Percentiles rank a stretch among this genome's conserved stretches.
Conservation (phyloP, 2,113 vertebrate genomes). For the Bungarus multicinctus region DNA sequence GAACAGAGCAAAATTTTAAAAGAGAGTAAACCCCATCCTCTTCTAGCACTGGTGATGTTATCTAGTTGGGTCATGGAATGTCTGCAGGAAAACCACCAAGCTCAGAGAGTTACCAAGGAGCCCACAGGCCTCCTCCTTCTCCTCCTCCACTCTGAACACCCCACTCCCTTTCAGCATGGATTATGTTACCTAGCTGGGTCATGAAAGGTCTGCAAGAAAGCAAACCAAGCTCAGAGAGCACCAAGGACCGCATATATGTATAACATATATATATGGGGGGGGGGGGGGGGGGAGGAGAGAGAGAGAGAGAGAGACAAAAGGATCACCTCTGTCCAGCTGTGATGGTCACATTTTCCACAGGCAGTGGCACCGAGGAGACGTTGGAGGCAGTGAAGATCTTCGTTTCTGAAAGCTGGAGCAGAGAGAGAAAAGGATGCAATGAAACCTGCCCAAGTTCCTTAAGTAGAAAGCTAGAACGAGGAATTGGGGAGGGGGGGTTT, state of each 20-base stretch:
- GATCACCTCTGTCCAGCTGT: slow-evolving; percentile 93
- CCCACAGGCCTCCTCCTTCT: neutral
- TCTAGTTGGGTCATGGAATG: neutral
- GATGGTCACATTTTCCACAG: slow-evolving; percentile 96
- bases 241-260: neutral
- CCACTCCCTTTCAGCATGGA: neutral
- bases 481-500: neutral
- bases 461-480: neutral
- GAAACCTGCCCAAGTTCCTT: slow-evolving; percentile 1
- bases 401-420: slow-evolving; percentile 89
- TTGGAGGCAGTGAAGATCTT: slow-evolving; percentile 99
- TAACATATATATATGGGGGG: no score
- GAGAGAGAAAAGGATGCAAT: neutral
- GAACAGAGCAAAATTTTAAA: neutral
- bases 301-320: neutral
- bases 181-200: neutral
- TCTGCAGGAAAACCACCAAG: neutral
- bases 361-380: slow-evolving; percentile 86
- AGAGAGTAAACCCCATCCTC: no score
- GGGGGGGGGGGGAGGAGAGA: no score
- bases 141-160: no score
- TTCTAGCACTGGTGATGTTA: neutral
- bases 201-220: neutral
- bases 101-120: neutral
- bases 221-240: neutral